phyloP scores from a whole-genome alignment of 2,888 invertebrate species.

The Mythimna ferrago region DNA sequence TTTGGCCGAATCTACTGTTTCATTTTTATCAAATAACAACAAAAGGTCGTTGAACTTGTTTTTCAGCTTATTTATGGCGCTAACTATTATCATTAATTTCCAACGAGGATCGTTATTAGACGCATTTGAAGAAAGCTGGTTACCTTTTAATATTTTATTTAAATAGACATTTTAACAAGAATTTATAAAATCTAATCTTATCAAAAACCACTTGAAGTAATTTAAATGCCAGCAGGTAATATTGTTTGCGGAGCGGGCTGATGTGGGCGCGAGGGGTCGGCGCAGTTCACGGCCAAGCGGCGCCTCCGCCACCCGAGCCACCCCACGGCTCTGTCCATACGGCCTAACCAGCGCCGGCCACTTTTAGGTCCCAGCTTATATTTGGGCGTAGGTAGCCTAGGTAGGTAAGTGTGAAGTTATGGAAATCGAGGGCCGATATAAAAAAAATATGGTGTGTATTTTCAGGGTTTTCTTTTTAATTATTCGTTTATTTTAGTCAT shows the following conservation, averaged over 20 bases:
- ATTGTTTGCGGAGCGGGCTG: conserved; percentile 60
- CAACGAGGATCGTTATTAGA: neutral
- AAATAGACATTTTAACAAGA: conserved; percentile 14
- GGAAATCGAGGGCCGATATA: neutral
- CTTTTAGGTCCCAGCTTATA: conserved; percentile 73
- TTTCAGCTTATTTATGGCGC: conserved; percentile 14
- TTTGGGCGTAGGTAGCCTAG: conserved; percentile 5
- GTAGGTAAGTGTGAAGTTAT: conserved; percentile 3
- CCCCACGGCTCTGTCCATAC: conserved; percentile 66
- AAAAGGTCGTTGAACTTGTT: conserved; percentile 29
- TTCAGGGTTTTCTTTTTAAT: neutral
- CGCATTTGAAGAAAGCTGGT: neutral
- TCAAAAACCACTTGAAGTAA: conserved; percentile 27
- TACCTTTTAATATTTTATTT: conserved; percentile 1
- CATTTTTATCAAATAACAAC: conserved; percentile 14
- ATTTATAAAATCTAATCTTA: conserved; percentile 16
- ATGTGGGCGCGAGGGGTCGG: conserved; percentile 79
- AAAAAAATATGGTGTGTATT: neutral
- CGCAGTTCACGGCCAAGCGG: conserved; percentile 85
- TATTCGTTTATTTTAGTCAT: neutral
- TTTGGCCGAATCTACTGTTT: conserved; percentile 1
- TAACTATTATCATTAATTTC: neutral
- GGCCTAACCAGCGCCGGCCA: conserved; percentile 69
- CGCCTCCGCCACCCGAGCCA: conserved; percentile 58
- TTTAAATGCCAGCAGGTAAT: conserved; percentile 63